Conservation (phyloP, 2,797 vertebrate species). For the Phataginus tetradactyla region DNA sequence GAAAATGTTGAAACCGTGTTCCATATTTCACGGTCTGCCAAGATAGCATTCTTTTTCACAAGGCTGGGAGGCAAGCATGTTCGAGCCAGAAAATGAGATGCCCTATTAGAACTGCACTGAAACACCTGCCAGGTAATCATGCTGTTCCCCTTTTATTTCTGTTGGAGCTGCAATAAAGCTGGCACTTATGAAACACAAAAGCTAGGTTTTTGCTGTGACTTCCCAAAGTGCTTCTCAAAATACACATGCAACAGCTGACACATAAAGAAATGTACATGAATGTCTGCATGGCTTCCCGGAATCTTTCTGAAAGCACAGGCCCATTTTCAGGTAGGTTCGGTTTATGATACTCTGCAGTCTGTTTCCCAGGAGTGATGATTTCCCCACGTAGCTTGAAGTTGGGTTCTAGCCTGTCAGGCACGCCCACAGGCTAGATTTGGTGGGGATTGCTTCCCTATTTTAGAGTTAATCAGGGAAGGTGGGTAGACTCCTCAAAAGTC, state of each 20-base stretch:
- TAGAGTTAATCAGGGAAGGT: not conserved
- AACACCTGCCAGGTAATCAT: conserved; percentile 56
- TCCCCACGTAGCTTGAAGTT: not conserved
- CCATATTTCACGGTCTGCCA: not conserved
- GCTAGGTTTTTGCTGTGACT: conserved; percentile 53
- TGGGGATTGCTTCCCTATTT: not conserved
- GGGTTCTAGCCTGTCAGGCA: not conserved
- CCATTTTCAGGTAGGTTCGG: not conserved
- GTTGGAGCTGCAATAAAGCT: conserved; percentile 56
- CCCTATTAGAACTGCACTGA: not conserved
- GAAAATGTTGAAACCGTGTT: conserved; percentile 5
- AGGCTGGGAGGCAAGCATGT: not conserved
- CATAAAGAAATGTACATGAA: not conserved
- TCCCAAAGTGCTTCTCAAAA: conserved; percentile 59
- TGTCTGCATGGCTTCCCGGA: not conserved
- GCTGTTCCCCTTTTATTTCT: conserved; percentile 59
- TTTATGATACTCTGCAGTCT: not conserved
- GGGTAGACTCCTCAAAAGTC: not conserved
- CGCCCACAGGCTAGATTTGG: not conserved
- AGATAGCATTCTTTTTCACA: not conserved
- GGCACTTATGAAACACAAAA: conserved; percentile 54
- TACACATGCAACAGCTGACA: conserved; percentile 15
- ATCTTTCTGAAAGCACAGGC: not conserved
- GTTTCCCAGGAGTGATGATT: not conserved
- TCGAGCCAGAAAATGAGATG: not conserved